A percentile compares a stretch with the other conserved stretches of the same genome.
Evolutionary conservation across 2,797 vertebrate species (phyloP).

Genomic region (Muraenolepis orangiensis): DNA sequence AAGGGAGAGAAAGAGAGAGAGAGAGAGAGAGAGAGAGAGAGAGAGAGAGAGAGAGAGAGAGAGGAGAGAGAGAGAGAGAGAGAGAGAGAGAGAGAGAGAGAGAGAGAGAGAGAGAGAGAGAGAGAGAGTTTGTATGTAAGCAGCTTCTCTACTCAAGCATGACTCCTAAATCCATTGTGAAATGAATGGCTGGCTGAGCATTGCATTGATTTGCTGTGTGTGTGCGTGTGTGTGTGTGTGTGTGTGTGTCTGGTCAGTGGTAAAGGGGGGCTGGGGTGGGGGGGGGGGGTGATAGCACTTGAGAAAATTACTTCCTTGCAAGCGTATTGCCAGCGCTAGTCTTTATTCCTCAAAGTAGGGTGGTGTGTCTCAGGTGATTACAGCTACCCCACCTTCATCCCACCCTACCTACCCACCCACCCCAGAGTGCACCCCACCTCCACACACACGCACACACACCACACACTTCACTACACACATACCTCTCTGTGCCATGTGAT

Average conservation of each 20-base stretch:
- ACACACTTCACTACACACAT: conserved; percentile 12
- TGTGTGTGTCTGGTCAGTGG: conserved; percentile 26
- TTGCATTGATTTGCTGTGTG: conserved; percentile 30
- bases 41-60: no score
- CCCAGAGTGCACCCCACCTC: not conserved
- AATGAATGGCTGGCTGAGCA: conserved; percentile 27
- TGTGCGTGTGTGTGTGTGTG: conserved; percentile 9
- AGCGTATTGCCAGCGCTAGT: conserved; percentile 67
- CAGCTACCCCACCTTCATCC: conserved; percentile 42
- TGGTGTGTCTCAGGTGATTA: conserved; percentile 58
- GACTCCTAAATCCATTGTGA: conserved; percentile 42
- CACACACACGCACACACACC: conserved; percentile 29
- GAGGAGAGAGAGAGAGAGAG: not conserved
- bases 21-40: no score
- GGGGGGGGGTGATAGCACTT: conserved; percentile 46
- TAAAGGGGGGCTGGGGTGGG: conserved; percentile 24
- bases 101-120: not conserved
- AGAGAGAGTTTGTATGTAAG: conserved; percentile 17
- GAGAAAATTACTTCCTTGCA: conserved; percentile 71
- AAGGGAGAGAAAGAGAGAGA: no score
- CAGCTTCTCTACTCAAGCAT: conserved; percentile 36
- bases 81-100: no score
- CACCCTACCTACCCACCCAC: conserved; percentile 20
- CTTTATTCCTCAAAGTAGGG: conserved; percentile 58
- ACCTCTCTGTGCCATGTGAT: no score